Evolutionary conservation across 2,888 invertebrate genomes (phyloP), one percentile per base, ranked within the genome.

Genomic region (Drosophila neoperkinsi): DNA sequence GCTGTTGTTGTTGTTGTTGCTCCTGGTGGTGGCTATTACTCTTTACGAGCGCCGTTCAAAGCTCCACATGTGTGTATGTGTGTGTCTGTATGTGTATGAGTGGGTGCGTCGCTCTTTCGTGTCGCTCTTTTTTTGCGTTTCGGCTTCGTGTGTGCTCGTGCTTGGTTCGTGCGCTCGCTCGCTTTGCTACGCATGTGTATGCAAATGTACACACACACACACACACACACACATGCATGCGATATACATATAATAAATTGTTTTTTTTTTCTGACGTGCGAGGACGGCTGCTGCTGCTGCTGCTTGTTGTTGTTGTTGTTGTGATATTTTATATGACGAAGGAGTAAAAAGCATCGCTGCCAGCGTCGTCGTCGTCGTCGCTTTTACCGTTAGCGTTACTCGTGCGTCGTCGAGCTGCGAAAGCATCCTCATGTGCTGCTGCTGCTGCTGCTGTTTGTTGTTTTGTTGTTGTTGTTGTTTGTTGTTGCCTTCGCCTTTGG

Each of bases 251-350:
- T 67, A 74, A 74, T 73, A 77, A 61, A 71, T 77, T 84, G 73
- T 88, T 89, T 90, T 90, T 74, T 87, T 89, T 88, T 90, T 85
- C 75, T 88, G 86, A 90, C 90, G 90, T 90, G 90, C 91, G 87
- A 91, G 89, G 81, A 84, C 81, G 72, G 77, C 16, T 34, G 78
- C 77, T 56, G 43, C 58, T 65, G 53, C 59, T 66, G 53, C 43
- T 62, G 34, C 33, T 52, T 62, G 52, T 46, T 49, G 51, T 53
- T 72, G 63, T 53, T 69, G 62, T 64, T 82, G 79, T 85, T 84
- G 81, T 84, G 82, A 89, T 87, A 81, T 78, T 90, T 84, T 88
- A 88, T 88, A 79, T 88, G 88, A 85, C 82, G 88, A 88, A 88
- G 88, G 88, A 88, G 90, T 88, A 82, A 86, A 80, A 65, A 74